Base-by-base conservation (phyloP, 92 coral and sea anemone genomes). In the Actinostola sp. region DNA sequence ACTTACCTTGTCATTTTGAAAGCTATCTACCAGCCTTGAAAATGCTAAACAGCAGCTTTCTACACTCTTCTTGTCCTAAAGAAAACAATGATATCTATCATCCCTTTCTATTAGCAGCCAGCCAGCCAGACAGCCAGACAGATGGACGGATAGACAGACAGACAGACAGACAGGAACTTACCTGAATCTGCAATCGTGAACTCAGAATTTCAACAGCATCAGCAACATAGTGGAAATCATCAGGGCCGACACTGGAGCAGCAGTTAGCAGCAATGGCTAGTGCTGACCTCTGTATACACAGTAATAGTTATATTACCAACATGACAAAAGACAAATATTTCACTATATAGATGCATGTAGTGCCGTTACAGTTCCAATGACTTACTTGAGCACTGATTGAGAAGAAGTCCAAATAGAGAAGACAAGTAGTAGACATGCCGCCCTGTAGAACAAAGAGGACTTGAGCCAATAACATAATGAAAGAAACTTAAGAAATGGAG, bases 11-110 rank as follows among this genome's bases (percentile, higher is more conserved):
- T 91, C 94, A 49, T 83, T 84, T 70, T 95, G 99, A 70, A 95
- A 92, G 63, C 86, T 91, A 62, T 95, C 99, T 54, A 95, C 99
- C 19, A 95, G 92, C 67, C 99, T 80, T 36, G 99, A 76, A 67
- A 95, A 95, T n/a, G 97, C 99, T 67, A 95, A 82, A 81, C 97
- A 95, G 64, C 99, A 95, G 52, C 99, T 95, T 61, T 95, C 97
- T 17, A 95, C 97, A 43, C 97, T 92, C 75, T 95, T 95, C 53
- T 95, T 95, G 73, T 95, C 99, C 99, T 95, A 39, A 15, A 76
- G 44, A 78, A 17, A 65, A 76, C 12, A 53, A 54, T n/a, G n/a
- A n/a, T n/a, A n/a, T n/a, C n/a, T n/a, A n/a, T n/a, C n/a, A n/a
- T n/a, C n/a, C n/a, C n/a, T n/a, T n/a, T n/a, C n/a, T n/a, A n/a